Conservation (phyloP, 2,888 invertebrate species). For the Molanna angustata region DNA sequence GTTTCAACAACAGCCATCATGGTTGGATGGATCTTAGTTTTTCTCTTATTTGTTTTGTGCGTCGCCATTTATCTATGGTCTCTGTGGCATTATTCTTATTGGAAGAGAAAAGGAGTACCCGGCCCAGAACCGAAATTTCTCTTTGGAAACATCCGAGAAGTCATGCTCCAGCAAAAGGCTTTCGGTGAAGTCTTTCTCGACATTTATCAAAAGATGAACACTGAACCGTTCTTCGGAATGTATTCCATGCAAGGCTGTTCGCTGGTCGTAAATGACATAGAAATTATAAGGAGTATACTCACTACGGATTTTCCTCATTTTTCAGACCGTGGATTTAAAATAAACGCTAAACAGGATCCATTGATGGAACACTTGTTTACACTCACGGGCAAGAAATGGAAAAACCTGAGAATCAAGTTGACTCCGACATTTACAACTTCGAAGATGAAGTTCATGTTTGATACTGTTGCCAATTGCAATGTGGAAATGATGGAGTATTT, state of each 20-base stretch:
- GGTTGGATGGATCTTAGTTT: too few species aligned
- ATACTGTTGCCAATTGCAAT: conserved; percentile 46
- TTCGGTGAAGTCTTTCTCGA: conserved; percentile 21
- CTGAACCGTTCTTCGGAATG: conserved; percentile 36
- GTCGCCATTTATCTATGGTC: conserved; percentile 33
- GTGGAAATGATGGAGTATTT: conserved; percentile 39
- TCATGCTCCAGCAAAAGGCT: conserved; percentile 41
- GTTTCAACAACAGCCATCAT: too few species aligned
- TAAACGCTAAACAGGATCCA: conserved; percentile 51
- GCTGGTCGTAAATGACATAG: conserved; percentile 39
- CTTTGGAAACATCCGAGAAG: conserved; percentile 59
- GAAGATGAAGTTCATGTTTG: conserved; percentile 57
- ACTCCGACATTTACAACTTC: conserved; percentile 59
- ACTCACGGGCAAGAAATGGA: conserved; percentile 52
- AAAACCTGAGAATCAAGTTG: conserved; percentile 49
- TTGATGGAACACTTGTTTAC: conserved; percentile 50
- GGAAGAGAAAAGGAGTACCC: conserved; percentile 57
- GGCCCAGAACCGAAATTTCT: conserved; percentile 59
- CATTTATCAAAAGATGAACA: conserved; percentile 11
- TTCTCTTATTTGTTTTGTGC: too few species aligned
- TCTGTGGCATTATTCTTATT: conserved; percentile 54
- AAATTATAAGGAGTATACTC: conserved; percentile 38
- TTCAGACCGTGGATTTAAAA: conserved; percentile 40
- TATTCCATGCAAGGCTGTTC: conserved; percentile 38
- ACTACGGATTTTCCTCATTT: conserved; percentile 41